Percentiles rank a stretch among this genome's conserved stretches.
Conservation (phyloP, 1,140 invertebrate genomes). For the Chlorops oryzae region DNA sequence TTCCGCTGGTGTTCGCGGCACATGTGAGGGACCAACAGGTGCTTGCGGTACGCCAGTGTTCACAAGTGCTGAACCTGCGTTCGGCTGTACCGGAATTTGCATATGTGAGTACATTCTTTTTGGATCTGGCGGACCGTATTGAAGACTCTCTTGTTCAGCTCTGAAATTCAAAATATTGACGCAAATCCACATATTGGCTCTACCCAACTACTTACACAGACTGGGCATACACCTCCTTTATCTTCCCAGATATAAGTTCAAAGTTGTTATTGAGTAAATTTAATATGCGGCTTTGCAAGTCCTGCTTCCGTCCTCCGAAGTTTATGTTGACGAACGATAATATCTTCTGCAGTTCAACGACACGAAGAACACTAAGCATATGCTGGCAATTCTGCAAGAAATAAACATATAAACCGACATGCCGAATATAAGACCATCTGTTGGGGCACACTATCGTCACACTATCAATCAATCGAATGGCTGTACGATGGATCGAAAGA, state of each 20-base stretch:
- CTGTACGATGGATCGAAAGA: neutral
- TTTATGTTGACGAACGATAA: slow-evolving; percentile 76
- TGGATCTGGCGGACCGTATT: slow-evolving; percentile 53
- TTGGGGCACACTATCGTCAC: neutral
- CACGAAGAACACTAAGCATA: slow-evolving; percentile 78
- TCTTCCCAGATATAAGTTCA: slow-evolving; percentile 68
- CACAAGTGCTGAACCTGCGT: slow-evolving; percentile 29
- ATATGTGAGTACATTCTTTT: slow-evolving; percentile 46
- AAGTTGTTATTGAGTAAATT: slow-evolving; percentile 69
- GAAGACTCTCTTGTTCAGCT: slow-evolving; percentile 10
- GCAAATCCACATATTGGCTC: neutral
- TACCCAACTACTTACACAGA: slow-evolving; percentile 21
- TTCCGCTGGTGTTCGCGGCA: slow-evolving; percentile 7
- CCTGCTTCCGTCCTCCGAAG: slow-evolving; percentile 82
- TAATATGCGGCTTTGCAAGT: slow-evolving; percentile 72
- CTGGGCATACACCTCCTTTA: slow-evolving; percentile 70
- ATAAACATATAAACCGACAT: neutral
- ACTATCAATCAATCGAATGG: neutral
- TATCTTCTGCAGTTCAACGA: slow-evolving; percentile 73
- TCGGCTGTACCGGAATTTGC: slow-evolving; percentile 41
- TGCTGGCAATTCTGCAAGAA: slow-evolving; percentile 55
- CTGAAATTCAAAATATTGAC: slow-evolving; percentile 5
- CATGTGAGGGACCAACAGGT: neutral
- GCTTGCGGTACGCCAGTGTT: slow-evolving; percentile 27
- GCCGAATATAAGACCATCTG: neutral